These are phyloP conservation scores for Microtus richardsoni DNA, from an alignment of 2,113 vertebrate species.

Conservation along the genomic window DNA sequence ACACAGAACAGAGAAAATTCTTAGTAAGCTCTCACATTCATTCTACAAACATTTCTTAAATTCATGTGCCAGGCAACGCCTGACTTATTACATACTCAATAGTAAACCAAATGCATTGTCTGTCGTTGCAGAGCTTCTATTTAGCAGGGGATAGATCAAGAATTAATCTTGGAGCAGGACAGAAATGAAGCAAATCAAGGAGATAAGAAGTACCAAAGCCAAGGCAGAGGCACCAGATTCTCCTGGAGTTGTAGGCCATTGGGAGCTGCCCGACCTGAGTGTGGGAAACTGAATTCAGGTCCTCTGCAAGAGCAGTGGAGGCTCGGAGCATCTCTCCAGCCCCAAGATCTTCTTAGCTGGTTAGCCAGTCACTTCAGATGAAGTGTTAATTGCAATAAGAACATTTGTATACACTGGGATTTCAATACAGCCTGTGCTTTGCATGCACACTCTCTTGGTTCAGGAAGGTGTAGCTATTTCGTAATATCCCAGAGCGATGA, in stretches of 20 bases:
- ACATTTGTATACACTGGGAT: background rate
- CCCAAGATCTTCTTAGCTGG: background rate
- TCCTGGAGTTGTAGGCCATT: background rate
- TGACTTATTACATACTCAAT: background rate
- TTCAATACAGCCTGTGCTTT: background rate
- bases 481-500: background rate
- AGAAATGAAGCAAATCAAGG: constrained; percentile 7
- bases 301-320: background rate
- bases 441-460: background rate
- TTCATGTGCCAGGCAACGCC: background rate
- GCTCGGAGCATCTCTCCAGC: background rate
- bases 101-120: background rate
- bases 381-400: constrained; percentile 11
- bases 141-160: background rate
- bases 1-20: background rate
- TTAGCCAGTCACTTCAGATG: background rate
- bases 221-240: background rate
- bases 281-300: background rate
- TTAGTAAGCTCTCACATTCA: background rate
- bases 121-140: background rate
- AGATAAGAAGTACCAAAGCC: background rate
- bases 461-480: background rate
- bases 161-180: background rate
- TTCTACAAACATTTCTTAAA: constrained; percentile 12
- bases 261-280: background rate